Percentiles rank a stretch among this genome's conserved stretches.
These are phyloP conservation scores for Drosophila ironensis DNA, from an alignment of 1,140 invertebrate genomes.

Conservation along the genomic window DNA sequence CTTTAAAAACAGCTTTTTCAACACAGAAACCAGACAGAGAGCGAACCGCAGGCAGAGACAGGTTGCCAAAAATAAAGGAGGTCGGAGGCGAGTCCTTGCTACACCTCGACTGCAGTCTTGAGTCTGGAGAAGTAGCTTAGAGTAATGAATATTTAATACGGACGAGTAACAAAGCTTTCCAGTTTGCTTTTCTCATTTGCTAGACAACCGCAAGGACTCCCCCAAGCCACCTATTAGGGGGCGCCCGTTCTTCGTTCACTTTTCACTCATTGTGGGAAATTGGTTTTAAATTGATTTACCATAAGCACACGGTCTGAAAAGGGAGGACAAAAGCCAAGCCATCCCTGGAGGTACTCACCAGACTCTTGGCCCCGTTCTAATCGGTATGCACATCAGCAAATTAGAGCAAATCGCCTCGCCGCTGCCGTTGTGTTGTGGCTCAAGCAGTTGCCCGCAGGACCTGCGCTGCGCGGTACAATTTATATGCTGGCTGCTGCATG, in stretches of 20 bases:
- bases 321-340: constrained; percentile 6
- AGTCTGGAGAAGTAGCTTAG: constrained; percentile 56
- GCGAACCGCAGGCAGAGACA: background rate
- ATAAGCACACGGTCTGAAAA: constrained; percentile 44
- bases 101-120: constrained; percentile 43
- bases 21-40: background rate
- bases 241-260: constrained; percentile 17
- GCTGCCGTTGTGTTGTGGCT: constrained; percentile 64
- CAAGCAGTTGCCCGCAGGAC: constrained; percentile 21
- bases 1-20: constrained; percentile 73
- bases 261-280: constrained; percentile 61
- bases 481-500: constrained; percentile 51
- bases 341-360: no score
- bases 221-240: background rate
- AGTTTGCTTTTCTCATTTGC: constrained; percentile 58
- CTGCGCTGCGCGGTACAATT: constrained; percentile 45
- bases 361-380: constrained; percentile 19
- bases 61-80: constrained; percentile 18
- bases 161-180: constrained; percentile 34
- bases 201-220: constrained; percentile 42
- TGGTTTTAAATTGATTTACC: constrained; percentile 80
- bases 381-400: constrained; percentile 71
- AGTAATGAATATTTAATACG: constrained; percentile 78
- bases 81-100: background rate
- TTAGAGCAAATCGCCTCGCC: constrained; percentile 62